Evolutionary conservation across 2,888 invertebrate species (phyloP).

Genomic region (Encarsia formosa): DNA sequence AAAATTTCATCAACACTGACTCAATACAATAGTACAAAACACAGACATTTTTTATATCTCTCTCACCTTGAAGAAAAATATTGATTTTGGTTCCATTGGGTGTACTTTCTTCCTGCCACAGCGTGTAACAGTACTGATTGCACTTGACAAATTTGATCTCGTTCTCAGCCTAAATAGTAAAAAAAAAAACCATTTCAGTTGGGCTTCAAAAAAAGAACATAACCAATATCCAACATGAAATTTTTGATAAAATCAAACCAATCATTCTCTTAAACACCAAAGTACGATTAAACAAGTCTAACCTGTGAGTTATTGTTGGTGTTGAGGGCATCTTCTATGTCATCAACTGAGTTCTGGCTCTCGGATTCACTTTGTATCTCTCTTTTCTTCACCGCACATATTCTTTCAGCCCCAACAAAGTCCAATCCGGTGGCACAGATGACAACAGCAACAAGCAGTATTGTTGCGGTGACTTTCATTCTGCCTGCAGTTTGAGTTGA

Average conservation of each 20-base stretch:
- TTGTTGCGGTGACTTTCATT: slow-evolving; percentile 44
- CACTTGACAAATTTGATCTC: slow-evolving; percentile 39
- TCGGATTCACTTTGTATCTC: slow-evolving; percentile 36
- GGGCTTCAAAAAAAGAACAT: no score
- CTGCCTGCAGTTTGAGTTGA: slow-evolving; percentile 36
- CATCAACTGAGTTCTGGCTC: slow-evolving; percentile 33
- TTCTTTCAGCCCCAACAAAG: slow-evolving; percentile 37
- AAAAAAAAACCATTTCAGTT: no score
- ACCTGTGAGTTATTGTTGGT: slow-evolving; percentile 34
- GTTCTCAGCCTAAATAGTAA: slow-evolving; percentile 33
- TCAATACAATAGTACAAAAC: neutral
- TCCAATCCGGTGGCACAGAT: slow-evolving; percentile 36
- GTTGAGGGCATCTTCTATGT: slow-evolving; percentile 34
- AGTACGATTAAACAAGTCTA: no score
- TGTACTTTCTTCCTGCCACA: slow-evolving; percentile 62
- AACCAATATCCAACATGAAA: no score
- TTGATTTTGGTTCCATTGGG: slow-evolving; percentile 58
- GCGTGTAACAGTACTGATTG: slow-evolving; percentile 65
- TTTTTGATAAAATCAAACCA: no score
- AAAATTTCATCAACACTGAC: neutral
- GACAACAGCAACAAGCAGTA: slow-evolving; percentile 33
- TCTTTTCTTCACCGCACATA: slow-evolving; percentile 41
- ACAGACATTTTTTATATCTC: neutral
- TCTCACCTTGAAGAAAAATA: slow-evolving; percentile 69
- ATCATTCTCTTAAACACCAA: no score